Percentiles rank a stretch among this genome's conserved stretches.
Conservation (phyloP, 2,797 vertebrate genomes). For the Masticophis lateralis region DNA sequence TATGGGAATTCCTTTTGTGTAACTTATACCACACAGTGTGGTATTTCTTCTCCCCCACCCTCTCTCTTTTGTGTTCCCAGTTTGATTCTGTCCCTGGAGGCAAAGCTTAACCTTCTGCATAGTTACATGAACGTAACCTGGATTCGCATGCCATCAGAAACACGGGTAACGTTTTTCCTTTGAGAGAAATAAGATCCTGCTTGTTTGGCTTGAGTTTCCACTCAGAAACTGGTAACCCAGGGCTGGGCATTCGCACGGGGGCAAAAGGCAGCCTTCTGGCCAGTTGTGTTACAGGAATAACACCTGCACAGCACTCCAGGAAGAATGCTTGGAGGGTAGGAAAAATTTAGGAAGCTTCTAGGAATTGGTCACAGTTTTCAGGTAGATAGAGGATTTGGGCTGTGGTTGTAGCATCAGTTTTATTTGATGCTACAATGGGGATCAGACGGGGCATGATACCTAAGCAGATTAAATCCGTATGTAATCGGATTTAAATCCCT, state of each 20-base stretch:
- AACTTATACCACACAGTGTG: not conserved
- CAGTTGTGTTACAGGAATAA: not conserved
- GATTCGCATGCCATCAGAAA: constrained; percentile 98
- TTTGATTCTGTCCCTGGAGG: constrained; percentile 97
- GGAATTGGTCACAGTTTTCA: not conserved
- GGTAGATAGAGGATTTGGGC: not conserved
- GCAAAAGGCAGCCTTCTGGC: not conserved
- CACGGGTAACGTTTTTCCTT: constrained; percentile 79
- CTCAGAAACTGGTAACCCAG: not conserved
- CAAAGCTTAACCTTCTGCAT: constrained; percentile 97
- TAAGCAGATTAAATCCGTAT: too few species aligned
- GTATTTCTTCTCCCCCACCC: constrained; percentile 34
- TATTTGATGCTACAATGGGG: not conserved
- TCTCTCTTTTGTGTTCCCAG: constrained; percentile 68
- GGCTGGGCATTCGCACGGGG: too few species aligned
- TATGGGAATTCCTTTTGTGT: constrained; percentile 21
- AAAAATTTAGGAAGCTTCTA: not conserved
- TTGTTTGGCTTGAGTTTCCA: not conserved
- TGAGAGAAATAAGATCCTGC: not conserved
- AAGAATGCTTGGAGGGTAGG: not conserved
- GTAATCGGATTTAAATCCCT: not conserved
- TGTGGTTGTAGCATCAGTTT: not conserved
- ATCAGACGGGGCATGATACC: not conserved
- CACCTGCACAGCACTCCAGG: not conserved
- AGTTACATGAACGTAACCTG: constrained; percentile 99